Evolutionary conservation across 2,113 vertebrate genomes (phyloP).

Genomic region (Sinosuthora webbiana): DNA sequence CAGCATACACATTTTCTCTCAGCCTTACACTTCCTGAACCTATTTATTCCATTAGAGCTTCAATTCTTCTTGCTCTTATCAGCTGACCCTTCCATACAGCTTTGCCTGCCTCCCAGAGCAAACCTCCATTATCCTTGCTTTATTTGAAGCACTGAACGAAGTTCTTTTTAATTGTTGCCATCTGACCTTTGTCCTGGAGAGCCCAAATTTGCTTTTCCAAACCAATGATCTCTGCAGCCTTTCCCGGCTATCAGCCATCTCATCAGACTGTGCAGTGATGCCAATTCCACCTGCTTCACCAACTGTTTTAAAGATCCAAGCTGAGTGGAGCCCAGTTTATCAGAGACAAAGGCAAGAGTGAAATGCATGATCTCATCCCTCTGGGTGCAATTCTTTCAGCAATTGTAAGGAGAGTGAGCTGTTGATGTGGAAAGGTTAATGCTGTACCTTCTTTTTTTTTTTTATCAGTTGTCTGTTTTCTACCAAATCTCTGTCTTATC

Average conservation of each 20-base stretch:
- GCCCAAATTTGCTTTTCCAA: background rate
- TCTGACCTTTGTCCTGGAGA: background rate
- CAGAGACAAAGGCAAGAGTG: background rate
- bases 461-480: background rate
- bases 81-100: background rate
- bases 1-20: background rate
- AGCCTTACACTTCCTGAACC: background rate
- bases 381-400: background rate
- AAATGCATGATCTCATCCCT: background rate
- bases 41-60: background rate
- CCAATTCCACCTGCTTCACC: background rate
- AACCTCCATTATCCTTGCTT: background rate
- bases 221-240: background rate
- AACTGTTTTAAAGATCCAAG: background rate
- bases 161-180: background rate
- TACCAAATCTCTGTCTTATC: slow-evolving; percentile 10
- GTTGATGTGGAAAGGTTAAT: slow-evolving; percentile 1
- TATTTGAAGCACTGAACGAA: background rate
- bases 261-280: background rate
- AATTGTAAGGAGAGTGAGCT: background rate
- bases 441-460: background rate
- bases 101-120: background rate
- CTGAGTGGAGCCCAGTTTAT: background rate
- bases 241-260: background rate
- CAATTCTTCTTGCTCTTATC: slow-evolving; percentile 12